phyloP scores from a whole-genome alignment of 2,797 vertebrate species.

The Acrossocheilus wenchowensis region DNA sequence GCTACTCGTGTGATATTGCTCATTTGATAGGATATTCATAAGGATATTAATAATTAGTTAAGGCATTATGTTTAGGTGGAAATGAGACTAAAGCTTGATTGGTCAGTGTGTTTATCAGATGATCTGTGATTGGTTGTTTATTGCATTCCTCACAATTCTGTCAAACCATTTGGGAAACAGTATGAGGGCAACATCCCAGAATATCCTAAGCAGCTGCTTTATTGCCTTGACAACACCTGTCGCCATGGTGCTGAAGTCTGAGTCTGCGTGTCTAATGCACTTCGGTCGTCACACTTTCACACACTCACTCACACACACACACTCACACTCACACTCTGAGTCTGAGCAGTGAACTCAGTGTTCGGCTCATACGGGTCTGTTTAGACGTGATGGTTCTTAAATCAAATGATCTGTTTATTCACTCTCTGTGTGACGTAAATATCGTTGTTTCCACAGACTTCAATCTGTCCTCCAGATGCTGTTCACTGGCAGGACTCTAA shows the following conservation, averaged over 20 bases:
- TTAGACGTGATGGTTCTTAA: not conserved
- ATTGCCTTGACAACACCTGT: conserved; percentile 78
- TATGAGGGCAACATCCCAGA: conserved; percentile 32
- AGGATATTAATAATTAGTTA: not conserved
- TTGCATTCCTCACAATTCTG: conserved; percentile 13
- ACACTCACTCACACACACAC: conserved; percentile 8
- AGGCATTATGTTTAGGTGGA: not conserved
- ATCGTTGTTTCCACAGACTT: not conserved
- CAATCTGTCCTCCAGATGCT: conserved; percentile 32
- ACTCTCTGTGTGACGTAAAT: not conserved
- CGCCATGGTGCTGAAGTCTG: conserved; percentile 67
- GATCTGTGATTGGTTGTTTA: conserved; percentile 11
- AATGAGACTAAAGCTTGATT: not conserved
- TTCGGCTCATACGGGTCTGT: not conserved
- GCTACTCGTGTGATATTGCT: too few species aligned
- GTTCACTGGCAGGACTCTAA: not conserved
- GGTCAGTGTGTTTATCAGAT: not conserved
- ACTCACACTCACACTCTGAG: not conserved
- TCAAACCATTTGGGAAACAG: not conserved
- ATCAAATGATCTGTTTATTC: not conserved
- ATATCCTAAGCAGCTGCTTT: conserved; percentile 72
- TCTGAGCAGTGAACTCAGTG: not conserved
- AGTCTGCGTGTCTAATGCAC: conserved; percentile 65
- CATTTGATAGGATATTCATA: not conserved
- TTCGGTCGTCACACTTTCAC: not conserved